Base-by-base conservation (phyloP, 2,113 vertebrate species). In the Canis aureus region DNA sequence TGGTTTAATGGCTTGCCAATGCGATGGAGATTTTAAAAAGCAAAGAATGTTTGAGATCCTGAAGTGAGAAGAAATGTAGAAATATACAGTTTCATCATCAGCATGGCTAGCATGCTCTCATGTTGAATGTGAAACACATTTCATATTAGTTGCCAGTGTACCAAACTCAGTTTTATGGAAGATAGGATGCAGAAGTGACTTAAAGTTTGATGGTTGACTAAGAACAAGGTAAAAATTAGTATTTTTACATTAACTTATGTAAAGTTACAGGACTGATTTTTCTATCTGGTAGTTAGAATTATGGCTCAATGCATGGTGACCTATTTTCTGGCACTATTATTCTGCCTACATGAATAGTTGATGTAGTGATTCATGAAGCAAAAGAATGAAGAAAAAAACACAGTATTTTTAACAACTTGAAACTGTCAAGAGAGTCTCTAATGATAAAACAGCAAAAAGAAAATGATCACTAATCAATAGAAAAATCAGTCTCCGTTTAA, bases 401-500 rank as follows among this genome's bases (percentile, higher is more conserved):
- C 2, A 16, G 12, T 78, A 51, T 73, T 97, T 88, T 91, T 95
- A 89, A 83, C 79, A 87, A 49, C 51, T 91, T 85, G 51, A 94
- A 96, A 90, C 59, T 84, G 64, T 90, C 92, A 87, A 67, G 74
- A 83, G 43, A 91, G 59, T 83, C 59, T 95, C 60, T 96, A 74
- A 73, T 78, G 35, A 86, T 92, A 67, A 17, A 69, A 74, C 6
- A 76, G 43, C 55, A 95, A 76, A 94, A 91, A 69, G 73, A 25
- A 86, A 96, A 87, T 87, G 60, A 97, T 64, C 94, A 29, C 57
- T 87, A 83, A 95, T 96, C 79, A 90, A 38, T 90, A 79, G 53
- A 35, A 95, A 96, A 96, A 80, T 83, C 71, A 89, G 43, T 67
- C 25, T 78, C 20, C 82, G 7, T 90, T 89, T 67, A 79, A 94